Percentiles rank a stretch among this genome's conserved stretches.
Conservation (phyloP, 2,113 vertebrate species). For the Tetrax tetrax region DNA sequence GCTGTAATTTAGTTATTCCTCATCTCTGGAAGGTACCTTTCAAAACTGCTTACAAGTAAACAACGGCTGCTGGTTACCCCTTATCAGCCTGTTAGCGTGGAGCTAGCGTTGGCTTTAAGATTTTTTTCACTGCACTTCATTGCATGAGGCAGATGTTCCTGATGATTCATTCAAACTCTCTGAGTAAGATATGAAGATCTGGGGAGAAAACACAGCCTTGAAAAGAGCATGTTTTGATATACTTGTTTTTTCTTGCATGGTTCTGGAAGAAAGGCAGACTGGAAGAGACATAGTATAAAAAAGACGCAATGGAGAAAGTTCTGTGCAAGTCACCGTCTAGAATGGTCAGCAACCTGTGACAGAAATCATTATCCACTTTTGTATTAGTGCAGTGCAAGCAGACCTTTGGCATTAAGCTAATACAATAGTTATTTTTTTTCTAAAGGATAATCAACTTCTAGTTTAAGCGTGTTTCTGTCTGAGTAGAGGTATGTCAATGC, state of each 20-base stretch:
- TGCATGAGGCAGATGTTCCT: not conserved
- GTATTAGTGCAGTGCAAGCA: not conserved
- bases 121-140: not conserved
- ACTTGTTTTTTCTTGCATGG: not conserved
- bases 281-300: not conserved
- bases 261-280: not conserved
- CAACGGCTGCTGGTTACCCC: not conserved
- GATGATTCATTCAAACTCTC: not conserved
- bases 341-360: not conserved
- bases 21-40: not conserved
- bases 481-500: not conserved
- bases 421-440: not conserved
- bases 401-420: not conserved
- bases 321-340: not conserved
- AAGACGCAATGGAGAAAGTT: not conserved
- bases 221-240: not conserved
- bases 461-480: not conserved
- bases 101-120: not conserved
- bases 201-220: not conserved
- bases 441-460: not conserved
- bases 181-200: not conserved
- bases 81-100: not conserved
- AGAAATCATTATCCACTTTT: not conserved
- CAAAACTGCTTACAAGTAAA: not conserved
- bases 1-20: not conserved